Evolutionary conservation across 2,888 invertebrate genomes (phyloP).

Genomic region (Cephus rjabovi): DNA sequence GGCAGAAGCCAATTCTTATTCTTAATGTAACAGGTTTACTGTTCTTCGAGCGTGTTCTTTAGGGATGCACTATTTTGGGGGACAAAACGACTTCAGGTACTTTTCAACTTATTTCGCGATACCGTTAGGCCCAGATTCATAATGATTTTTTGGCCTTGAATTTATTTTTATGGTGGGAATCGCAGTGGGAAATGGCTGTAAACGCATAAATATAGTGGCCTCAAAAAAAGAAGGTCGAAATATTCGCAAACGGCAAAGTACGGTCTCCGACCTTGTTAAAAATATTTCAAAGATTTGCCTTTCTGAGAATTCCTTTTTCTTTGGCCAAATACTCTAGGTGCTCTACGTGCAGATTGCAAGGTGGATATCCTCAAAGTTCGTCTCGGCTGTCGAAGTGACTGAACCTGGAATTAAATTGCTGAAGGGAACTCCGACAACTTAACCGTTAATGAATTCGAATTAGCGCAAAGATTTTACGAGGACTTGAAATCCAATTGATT

Average conservation of each 20-base stretch:
- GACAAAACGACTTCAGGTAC: neutral
- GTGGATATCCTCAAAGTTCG: neutral
- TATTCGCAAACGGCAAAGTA: constrained; percentile 44
- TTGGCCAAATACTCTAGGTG: neutral
- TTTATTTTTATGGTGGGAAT: constrained; percentile 8
- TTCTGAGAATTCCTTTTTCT: constrained; percentile 14
- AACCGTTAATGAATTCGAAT: neutral
- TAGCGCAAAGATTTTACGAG: neutral
- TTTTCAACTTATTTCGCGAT: constrained; percentile 32
- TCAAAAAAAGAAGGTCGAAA: constrained; percentile 25
- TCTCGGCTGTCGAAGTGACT: neutral
- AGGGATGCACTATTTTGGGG: neutral
- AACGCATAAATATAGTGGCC: constrained; percentile 44
- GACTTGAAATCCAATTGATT: neutral
- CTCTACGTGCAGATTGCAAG: neutral
- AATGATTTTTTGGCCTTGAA: constrained; percentile 35
- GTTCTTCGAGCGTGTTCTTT: neutral
- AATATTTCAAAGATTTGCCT: constrained; percentile 16
- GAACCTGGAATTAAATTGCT: neutral
- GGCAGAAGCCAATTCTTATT: neutral
- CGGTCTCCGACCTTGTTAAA: constrained; percentile 42
- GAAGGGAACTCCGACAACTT: neutral
- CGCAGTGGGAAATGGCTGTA: constrained; percentile 25
- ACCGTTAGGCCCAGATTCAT: constrained; percentile 37
- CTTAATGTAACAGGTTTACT: neutral